Evolutionary conservation across 2,888 invertebrate genomes (phyloP).

Genomic region (Chydorus sphaericus): DNA sequence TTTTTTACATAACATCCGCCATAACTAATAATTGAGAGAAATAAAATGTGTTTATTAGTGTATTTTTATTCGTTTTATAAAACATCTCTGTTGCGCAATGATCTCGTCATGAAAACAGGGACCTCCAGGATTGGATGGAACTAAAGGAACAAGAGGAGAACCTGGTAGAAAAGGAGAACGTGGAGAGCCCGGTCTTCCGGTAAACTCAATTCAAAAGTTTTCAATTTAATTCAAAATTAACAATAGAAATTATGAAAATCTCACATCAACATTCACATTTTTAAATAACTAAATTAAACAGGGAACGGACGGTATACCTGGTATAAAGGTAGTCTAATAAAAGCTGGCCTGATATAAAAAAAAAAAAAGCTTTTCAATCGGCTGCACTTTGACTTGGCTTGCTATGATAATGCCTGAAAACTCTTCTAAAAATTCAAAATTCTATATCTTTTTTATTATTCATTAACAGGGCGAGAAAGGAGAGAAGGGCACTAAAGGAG

Average conservation of each 20-base stretch:
- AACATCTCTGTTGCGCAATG: slow-evolving; percentile 29
- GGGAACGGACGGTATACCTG: slow-evolving; percentile 89
- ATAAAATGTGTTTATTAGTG: not conserved
- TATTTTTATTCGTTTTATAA: too few relatives aligned
- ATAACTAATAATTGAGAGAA: not conserved
- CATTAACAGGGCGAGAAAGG: slow-evolving; percentile 69
- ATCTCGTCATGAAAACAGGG: slow-evolving; percentile 57
- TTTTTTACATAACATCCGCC: not conserved
- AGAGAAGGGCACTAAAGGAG: slow-evolving; percentile 75
- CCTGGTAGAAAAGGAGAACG: slow-evolving; percentile 76
- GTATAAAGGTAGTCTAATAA: slow-evolving; percentile 57
- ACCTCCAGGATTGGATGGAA: slow-evolving; percentile 83
- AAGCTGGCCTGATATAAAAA: too few relatives aligned
- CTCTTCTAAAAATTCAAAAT: not conserved
- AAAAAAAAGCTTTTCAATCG: too few relatives aligned
- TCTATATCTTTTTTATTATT: slow-evolving; percentile 28
- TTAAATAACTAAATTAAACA: slow-evolving; percentile 31
- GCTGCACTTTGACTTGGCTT: too few relatives aligned
- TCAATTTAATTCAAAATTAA: not conserved
- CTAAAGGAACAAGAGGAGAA: slow-evolving; percentile 91
- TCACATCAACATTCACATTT: slow-evolving; percentile 22
- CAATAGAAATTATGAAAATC: not conserved
- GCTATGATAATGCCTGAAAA: too few relatives aligned
- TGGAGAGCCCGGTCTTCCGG: slow-evolving; percentile 83
- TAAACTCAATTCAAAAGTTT: too few relatives aligned